A percentile compares a stretch with the other conserved stretches of the same genome.
These are phyloP conservation scores for Turritopsis rubra DNA, from an alignment of 30 jellyfish, hydroid and myxozoan species.

Conservation along the genomic window DNA sequence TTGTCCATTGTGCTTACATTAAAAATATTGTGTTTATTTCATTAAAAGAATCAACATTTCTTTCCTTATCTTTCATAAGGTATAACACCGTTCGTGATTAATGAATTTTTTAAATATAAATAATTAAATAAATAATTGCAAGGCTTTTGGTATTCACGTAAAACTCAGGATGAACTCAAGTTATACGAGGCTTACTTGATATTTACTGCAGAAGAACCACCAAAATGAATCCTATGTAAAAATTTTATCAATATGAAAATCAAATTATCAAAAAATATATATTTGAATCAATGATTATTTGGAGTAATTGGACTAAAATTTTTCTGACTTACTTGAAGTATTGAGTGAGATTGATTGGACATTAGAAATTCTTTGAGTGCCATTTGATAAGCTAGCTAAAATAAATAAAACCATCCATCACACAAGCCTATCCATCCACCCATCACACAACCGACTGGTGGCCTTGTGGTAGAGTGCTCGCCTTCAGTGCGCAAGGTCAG, in stretches of 20 bases:
- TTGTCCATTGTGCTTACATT: too few relatives aligned
- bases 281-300: too few relatives aligned
- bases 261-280: neutral
- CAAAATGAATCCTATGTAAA: conserved; percentile 67
- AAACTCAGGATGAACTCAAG: neutral
- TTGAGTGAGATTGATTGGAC: conserved; percentile 43
- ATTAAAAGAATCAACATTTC: too few relatives aligned
- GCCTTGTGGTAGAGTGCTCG: too few relatives aligned
- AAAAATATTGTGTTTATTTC: too few relatives aligned
- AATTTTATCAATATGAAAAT: neutral
- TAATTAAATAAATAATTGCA: too few relatives aligned
- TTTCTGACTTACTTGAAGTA: conserved; percentile 31
- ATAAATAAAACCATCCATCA: neutral
- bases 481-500: too few relatives aligned
- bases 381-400: conserved; percentile 45
- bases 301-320: neutral
- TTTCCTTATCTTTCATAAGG: too few relatives aligned
- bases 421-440: neutral
- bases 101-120: too few relatives aligned
- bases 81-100: too few relatives aligned
- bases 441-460: too few relatives aligned
- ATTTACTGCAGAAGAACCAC: conserved; percentile 82
- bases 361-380: conserved; percentile 37
- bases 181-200: conserved; percentile 57
- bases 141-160: too few relatives aligned